Evolutionary conservation across 2,797 vertebrate genomes (phyloP).

Genomic region (Myoxocephalus aenaeus): DNA sequence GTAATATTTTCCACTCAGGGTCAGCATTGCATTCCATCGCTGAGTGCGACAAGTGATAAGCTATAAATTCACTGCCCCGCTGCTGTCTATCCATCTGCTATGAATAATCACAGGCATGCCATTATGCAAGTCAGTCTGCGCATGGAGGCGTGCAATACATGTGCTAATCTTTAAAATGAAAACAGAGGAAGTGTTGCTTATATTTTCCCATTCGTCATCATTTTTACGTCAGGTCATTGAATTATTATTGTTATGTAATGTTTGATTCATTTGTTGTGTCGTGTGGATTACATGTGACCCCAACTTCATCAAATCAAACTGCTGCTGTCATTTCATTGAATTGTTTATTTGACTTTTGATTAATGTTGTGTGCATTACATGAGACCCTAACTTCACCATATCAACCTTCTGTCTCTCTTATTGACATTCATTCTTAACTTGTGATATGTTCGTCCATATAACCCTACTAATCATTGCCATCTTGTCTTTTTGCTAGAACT

Average conservation of each 20-base stretch:
- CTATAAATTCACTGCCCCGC: constrained; percentile 80
- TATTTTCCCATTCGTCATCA: constrained; percentile 10
- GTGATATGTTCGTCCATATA: constrained; percentile 41
- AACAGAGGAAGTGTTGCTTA: constrained; percentile 22
- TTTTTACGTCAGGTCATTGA: constrained; percentile 8
- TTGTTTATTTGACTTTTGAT: constrained; percentile 9
- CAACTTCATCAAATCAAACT: constrained; percentile 26
- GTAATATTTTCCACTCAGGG: constrained; percentile 79
- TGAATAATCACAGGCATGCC: constrained; percentile 68
- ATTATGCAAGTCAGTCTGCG: constrained; percentile 38
- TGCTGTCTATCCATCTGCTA: constrained; percentile 65
- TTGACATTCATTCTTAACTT: constrained; percentile 25
- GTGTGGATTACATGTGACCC: constrained; percentile 9
- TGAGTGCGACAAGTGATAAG: constrained; percentile 78
- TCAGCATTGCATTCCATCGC: constrained; percentile 66
- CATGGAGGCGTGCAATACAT: constrained; percentile 39
- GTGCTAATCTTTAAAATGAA: constrained; percentile 30
- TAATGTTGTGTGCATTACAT: constrained; percentile 16
- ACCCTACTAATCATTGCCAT: constrained; percentile 70
- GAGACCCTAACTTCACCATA: constrained; percentile 23
- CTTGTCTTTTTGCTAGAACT: constrained; percentile 82
- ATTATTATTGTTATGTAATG: background rate
- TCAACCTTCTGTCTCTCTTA: constrained; percentile 7
- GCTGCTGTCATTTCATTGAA: constrained; percentile 9
- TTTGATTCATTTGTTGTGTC: constrained; percentile 20